Evolutionary conservation across 2,797 vertebrate genomes (phyloP), one percentile per base, ranked within the genome.

Genomic region (Acipenser transmontanus): DNA sequence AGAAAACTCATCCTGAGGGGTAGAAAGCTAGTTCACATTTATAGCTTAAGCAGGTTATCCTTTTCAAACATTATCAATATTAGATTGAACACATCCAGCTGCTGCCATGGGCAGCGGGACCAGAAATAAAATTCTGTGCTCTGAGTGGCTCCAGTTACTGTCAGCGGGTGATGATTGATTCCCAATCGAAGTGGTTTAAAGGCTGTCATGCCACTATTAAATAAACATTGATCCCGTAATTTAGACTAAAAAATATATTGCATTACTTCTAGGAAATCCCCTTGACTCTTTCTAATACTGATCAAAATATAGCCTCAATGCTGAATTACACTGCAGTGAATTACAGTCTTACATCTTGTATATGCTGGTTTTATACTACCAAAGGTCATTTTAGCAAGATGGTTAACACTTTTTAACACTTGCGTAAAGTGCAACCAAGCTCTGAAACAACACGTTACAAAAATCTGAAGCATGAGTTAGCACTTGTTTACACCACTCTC

Each of bases 21-120:
- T 51, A 51, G 20, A 64, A 50, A 8, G 50, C 7, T 48, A 34
- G 34, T 48, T 51, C 64, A 65, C 52, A 65, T 47, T 52, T 47
- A 51, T 52, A 47, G 17, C n/a, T 50, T 56, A 65, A 65, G 51
- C 11, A 20, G 13, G 64, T 34, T 54, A 65, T 65, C 64, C 47
- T 8, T 11, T 65, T 20, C 12, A 65, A 54, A 65, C 34, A 65
- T 11, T 17, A 20, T 51, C 50, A 6, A 47, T 65, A 47, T 65
- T 65, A 65, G 11, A 65, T 65, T 52, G 47, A 56, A 47, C 13
- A 48, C 47, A 13, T 52, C 13, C 20, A 34, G 47, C 51, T 47
- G 47, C 11, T 65, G 51, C 64, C 52, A 17, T 52, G 51, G 14
- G 49, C 51, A 17, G 49, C 50, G 17, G 9, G 17, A 65, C 7